A percentile compares a stretch with the other conserved stretches of the same genome.
Conservation (phyloP, 1,140 invertebrate species). For the Centruroides sculpturatus region DNA sequence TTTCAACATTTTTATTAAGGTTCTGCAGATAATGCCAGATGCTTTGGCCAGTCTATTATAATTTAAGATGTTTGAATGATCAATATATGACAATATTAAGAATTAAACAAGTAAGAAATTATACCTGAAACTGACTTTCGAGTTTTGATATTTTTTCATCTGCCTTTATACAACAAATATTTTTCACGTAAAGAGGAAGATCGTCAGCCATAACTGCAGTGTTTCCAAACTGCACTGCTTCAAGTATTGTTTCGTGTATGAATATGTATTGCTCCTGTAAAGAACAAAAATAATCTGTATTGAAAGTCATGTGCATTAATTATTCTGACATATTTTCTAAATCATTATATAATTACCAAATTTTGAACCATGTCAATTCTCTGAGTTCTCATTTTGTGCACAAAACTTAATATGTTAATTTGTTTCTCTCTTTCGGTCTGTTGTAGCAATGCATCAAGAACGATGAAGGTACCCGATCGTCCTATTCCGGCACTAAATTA, state of each 20-base stretch:
- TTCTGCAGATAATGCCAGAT: no score
- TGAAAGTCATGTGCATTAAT: neutral
- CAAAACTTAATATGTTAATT: conserved; percentile 29
- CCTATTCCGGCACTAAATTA: conserved; percentile 28
- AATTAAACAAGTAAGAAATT: neutral
- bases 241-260: conserved; percentile 34
- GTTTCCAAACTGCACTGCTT: conserved; percentile 33
- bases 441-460: conserved; percentile 29
- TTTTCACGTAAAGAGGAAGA: conserved; percentile 17
- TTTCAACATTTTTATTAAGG: no score
- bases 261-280: conserved; percentile 38
- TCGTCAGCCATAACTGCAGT: conserved; percentile 22
- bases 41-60: no score
- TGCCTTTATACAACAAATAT: conserved; percentile 11
- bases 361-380: conserved; percentile 38
- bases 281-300: neutral
- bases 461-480: conserved; percentile 30
- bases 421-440: conserved; percentile 21
- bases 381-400: conserved; percentile 28
- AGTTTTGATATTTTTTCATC: neutral
- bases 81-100: no score
- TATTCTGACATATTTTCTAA: neutral
- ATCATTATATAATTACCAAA: conserved; percentile 26
- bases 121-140: conserved; percentile 1
- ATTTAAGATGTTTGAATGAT: no score